phyloP scores from a whole-genome alignment of 2,797 vertebrate genomes.

The Rachycentron canadum region DNA sequence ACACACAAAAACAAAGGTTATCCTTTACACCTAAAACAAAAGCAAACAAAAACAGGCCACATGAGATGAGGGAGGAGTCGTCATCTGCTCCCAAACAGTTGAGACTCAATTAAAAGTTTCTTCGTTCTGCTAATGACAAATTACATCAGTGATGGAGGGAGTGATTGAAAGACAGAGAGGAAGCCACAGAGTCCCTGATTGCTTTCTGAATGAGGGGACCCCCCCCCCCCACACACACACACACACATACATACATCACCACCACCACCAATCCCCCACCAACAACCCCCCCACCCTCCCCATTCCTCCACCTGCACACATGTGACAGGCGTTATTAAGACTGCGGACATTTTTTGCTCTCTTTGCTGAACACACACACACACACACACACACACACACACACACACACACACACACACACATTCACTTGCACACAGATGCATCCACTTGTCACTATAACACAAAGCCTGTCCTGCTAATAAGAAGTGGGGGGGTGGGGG shows the following conservation, averaged over 20 bases:
- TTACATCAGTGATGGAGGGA: conserved; percentile 74
- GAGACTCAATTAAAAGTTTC: conserved; percentile 84
- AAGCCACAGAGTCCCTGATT: conserved; percentile 70
- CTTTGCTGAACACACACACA: conserved; percentile 27
- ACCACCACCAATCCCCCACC: too few relatives aligned
- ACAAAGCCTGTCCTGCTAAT: conserved; percentile 73
- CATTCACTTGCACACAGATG: conserved; percentile 5
- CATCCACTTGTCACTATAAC: conserved; percentile 64
- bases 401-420: conserved; percentile 32
- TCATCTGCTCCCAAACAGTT: conserved; percentile 71
- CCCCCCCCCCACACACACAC: conserved; percentile 23
- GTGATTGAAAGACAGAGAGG: conserved; percentile 70
- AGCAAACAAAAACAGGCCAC: conserved; percentile 58
- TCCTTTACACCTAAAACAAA: conserved; percentile 46
- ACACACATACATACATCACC: too few relatives aligned
- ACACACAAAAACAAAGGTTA: conserved; percentile 53
- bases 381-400: conserved; percentile 6
- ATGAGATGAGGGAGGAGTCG: conserved; percentile 66
- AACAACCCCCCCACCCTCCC: too few relatives aligned
- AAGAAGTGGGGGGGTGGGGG: conserved; percentile 39
- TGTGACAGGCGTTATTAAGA: conserved; percentile 49
- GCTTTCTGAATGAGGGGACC: conserved; percentile 73
- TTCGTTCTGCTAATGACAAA: conserved; percentile 77
- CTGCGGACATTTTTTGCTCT: conserved; percentile 27
- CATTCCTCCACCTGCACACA: conserved; percentile 28